phyloP scores from a whole-genome alignment of 92 coral and sea anemone genomes.

The Anthopleura xanthogrammica region DNA sequence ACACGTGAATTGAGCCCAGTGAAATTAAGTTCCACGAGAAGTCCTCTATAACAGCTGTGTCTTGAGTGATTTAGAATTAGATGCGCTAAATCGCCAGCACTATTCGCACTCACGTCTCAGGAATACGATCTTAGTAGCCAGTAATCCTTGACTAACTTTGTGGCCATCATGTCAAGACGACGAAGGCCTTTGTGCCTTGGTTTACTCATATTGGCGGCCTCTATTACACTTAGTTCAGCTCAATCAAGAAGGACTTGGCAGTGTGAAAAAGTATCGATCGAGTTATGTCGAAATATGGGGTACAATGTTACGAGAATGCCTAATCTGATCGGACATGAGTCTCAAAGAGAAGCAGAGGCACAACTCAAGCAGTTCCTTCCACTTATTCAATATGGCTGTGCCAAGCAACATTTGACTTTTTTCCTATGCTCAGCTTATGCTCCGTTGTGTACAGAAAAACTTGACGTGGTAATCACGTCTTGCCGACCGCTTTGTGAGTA shows the following conservation, averaged over 20 bases:
- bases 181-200: slow-evolving; percentile 28
- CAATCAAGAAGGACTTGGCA: slow-evolving; percentile 58
- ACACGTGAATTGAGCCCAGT: background rate
- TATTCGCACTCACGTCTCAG: background rate
- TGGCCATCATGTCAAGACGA: slow-evolving; percentile 6
- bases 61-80: background rate
- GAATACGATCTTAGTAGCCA: background rate
- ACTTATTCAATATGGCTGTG: slow-evolving; percentile 74
- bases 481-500: slow-evolving; percentile 97
- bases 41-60: background rate
- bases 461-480: slow-evolving; percentile 69
- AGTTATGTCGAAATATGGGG: slow-evolving; percentile 60
- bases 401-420: slow-evolving; percentile 71
- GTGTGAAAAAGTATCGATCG: slow-evolving; percentile 72
- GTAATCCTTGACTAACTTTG: background rate
- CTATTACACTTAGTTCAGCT: slow-evolving; percentile 31
- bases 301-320: slow-evolving; percentile 95
- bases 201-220: slow-evolving; percentile 25
- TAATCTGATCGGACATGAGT: slow-evolving; percentile 76
- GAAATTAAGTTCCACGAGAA: background rate
- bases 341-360: slow-evolving; percentile 70
- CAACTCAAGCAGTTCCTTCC: slow-evolving; percentile 61
- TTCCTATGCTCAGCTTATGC: slow-evolving; percentile 94
- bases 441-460: slow-evolving; percentile 85
- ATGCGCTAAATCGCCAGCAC: slow-evolving; percentile 9